Base-by-base conservation (phyloP, 2,888 invertebrate species). In the Neoscelio sp. region DNA sequence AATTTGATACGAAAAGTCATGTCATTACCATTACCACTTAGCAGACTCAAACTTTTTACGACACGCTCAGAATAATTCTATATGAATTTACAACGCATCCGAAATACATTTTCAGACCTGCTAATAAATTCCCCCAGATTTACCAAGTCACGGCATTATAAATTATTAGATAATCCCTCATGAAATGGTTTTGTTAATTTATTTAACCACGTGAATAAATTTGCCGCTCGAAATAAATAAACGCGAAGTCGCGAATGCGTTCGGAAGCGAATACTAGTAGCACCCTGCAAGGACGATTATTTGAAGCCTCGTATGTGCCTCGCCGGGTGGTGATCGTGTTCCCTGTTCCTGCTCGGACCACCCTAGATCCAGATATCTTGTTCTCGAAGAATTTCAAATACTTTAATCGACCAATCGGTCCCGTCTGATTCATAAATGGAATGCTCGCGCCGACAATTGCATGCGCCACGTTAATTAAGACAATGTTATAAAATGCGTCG, bases 311-410 rank as follows among this genome's bases (percentile, higher is more conserved):
- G 62, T 54, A 64, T 60, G 54, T 48, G 76, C 68, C 79, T 30
- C 75, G 38, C 65, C 67, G 79, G 75, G 79, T 71, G 75, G 75
- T 75, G 75, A 65, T 54, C 79, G 48, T 73, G 76, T 76, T 76
- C 68, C 13, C 28, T 42, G 68, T 60, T 54, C 12, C 56, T 20
- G 48, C n/a, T 40, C 68, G 46, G 73, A 76, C 76, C 80, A 80
- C 76, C 80, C 68, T 44, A 58, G 73, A 65, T 73, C 35, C 46
- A 6, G n/a, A 28, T 18, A 42, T 30, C 44, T 38, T 13, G 38
- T 13, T 10, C 2, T 30, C 10, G 68, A 40, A 50, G 42, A 77
- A 70, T 70, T 70, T 62, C 56, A 58, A 77, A 56, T 64, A 40
- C 65, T 48, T 35, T n/a, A 40, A 13, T 67, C 75, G 60, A 44